Evolutionary conservation across 2,113 vertebrate genomes (phyloP).

Genomic region (Rhabdomys dilectus): DNA sequence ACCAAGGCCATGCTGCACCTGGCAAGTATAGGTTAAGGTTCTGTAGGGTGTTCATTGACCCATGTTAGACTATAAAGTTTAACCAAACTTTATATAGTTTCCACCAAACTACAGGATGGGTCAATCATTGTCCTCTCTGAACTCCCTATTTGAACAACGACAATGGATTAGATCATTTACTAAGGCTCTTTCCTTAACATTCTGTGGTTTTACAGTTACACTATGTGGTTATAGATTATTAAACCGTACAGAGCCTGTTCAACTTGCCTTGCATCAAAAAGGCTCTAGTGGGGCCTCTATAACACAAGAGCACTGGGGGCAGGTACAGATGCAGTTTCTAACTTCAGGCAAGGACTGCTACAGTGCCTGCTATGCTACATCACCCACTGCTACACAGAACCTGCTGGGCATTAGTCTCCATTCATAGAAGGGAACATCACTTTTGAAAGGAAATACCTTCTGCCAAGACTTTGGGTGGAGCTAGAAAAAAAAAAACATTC

Average conservation of each 20-base stretch:
- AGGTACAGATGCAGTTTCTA: background rate
- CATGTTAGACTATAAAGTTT: background rate
- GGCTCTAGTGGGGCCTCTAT: background rate
- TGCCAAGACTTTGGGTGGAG: slow-evolving; percentile 72
- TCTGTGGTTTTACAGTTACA: background rate
- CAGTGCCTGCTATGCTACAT: background rate
- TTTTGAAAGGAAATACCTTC: slow-evolving; percentile 41
- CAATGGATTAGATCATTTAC: background rate
- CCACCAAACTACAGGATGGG: background rate
- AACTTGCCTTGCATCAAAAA: slow-evolving; percentile 9
- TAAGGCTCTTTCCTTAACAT: slow-evolving; percentile 10
- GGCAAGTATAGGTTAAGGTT: slow-evolving; percentile 1
- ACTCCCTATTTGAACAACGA: background rate
- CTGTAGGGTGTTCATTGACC: background rate
- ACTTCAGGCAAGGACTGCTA: background rate
- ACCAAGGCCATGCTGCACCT: background rate
- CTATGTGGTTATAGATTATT: background rate
- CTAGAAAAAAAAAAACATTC: background rate
- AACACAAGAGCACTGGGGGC: background rate
- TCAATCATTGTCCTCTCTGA: background rate
- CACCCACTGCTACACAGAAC: background rate
- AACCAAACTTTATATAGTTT: no score
- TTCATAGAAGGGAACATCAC: background rate
- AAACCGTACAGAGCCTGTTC: slow-evolving; percentile 7
- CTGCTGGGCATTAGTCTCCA: slow-evolving; percentile 8